Evolutionary conservation across 2,113 vertebrate genomes (phyloP).

Genomic region (Platysternon megacephalum): DNA sequence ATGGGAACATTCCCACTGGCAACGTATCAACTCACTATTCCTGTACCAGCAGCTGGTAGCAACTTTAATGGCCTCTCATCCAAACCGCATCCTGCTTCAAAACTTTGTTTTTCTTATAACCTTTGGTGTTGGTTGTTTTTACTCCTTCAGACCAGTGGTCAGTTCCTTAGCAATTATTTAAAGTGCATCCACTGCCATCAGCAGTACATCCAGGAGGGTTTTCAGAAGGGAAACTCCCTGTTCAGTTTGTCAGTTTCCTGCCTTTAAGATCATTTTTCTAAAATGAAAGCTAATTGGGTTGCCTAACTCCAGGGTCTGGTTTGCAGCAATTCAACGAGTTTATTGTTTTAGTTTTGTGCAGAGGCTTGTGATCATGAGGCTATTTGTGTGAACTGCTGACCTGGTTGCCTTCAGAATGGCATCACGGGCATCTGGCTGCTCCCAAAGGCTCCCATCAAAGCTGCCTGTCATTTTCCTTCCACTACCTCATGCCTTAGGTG

Average conservation of each 20-base stretch:
- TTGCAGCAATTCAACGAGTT: neutral
- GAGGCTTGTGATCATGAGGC: neutral
- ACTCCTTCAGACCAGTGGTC: neutral
- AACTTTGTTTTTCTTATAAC: neutral
- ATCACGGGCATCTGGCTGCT: neutral
- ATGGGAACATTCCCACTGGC: neutral
- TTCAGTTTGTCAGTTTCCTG: neutral
- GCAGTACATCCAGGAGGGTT: neutral
- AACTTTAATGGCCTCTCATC: neutral
- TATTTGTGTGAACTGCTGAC: neutral
- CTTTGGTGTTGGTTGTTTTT: neutral
- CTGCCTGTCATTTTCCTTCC: neutral
- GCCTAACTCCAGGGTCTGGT: neutral
- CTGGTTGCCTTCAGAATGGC: neutral
- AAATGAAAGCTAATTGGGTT: neutral
- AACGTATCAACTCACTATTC: neutral
- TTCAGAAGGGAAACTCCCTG: neutral
- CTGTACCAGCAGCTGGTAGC: accelerated
- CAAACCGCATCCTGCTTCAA: neutral
- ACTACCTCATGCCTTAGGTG: neutral
- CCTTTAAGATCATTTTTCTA: neutral
- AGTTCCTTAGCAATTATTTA: neutral
- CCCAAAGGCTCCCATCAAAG: neutral
- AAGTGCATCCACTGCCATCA: neutral
- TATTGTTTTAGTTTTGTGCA: neutral